Evolutionary conservation across 2,113 vertebrate species (phyloP).

Genomic region (Alaudala cheleensis): DNA sequence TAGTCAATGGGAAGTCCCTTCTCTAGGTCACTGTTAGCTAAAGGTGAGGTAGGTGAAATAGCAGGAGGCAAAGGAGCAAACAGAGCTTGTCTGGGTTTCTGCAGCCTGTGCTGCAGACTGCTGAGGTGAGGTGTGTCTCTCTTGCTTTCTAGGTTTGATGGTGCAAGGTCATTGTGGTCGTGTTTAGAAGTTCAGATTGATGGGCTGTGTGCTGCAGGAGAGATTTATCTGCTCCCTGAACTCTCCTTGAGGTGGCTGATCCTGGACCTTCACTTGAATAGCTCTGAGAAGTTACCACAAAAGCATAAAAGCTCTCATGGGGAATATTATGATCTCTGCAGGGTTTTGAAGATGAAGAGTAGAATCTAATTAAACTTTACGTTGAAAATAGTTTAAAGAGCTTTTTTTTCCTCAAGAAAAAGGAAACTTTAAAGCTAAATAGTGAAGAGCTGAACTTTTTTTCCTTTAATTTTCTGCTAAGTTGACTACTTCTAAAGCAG

Average conservation of each 20-base stretch:
- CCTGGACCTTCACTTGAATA: not conserved
- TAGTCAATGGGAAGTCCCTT: slow-evolving; percentile 25
- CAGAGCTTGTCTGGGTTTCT: not conserved
- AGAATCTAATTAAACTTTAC: slow-evolving; percentile 43
- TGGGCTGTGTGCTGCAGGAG: not conserved
- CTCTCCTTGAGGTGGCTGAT: not conserved
- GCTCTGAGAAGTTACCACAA: not conserved
- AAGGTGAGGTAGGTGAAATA: slow-evolving; percentile 36
- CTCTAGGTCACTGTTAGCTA: slow-evolving; percentile 35
- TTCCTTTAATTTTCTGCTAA: not conserved
- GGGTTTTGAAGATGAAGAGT: slow-evolving; percentile 19
- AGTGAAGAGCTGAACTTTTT: not conserved
- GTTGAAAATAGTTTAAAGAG: slow-evolving; percentile 36
- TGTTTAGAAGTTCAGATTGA: not conserved
- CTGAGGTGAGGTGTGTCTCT: not conserved
- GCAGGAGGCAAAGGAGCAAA: not conserved
- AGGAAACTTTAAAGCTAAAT: slow-evolving; percentile 12
- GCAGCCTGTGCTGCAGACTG: not conserved
- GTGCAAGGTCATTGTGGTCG: not conserved
- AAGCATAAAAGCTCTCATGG: not conserved
- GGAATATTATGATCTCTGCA: not conserved
- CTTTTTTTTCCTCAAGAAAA: not conserved
- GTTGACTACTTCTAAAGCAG: slow-evolving; percentile 29
- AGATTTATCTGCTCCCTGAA: not conserved
- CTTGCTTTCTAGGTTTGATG: slow-evolving; percentile 23